Evolutionary conservation across 2,797 vertebrate species (phyloP).

Genomic region (Otolemur crassicaudatus): DNA sequence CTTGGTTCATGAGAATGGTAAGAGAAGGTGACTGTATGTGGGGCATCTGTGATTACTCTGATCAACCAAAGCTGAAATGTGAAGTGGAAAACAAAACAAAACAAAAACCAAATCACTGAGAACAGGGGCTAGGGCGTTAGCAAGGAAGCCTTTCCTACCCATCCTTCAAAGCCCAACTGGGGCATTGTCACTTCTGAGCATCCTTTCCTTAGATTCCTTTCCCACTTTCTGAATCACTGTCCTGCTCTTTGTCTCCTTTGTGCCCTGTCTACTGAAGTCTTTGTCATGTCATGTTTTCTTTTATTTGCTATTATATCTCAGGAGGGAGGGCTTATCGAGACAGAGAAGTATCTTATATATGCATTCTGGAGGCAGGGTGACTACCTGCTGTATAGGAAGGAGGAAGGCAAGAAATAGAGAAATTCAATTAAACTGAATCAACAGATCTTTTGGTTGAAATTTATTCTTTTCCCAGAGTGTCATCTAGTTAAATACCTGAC

Average conservation of each 20-base stretch:
- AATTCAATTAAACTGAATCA: neutral
- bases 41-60: neutral
- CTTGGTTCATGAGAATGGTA: neutral
- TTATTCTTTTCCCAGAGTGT: neutral
- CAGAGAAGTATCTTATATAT: neutral
- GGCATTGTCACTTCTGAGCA: neutral
- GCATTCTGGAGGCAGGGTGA: neutral
- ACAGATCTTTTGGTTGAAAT: constrained; percentile 35
- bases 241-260: neutral
- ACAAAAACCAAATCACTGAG: neutral
- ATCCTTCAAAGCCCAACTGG: neutral
- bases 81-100: neutral
- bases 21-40: neutral
- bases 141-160: neutral
- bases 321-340: neutral
- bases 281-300: neutral
- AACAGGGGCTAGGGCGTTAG: neutral
- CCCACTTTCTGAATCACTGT: neutral
- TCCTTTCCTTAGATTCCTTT: neutral
- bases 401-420: neutral
- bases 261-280: neutral
- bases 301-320: neutral
- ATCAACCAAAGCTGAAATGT: neutral
- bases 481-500: neutral
- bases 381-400: neutral